Evolutionary conservation across 1,140 invertebrate species (phyloP).

Genomic region (Augochlora pura): DNA sequence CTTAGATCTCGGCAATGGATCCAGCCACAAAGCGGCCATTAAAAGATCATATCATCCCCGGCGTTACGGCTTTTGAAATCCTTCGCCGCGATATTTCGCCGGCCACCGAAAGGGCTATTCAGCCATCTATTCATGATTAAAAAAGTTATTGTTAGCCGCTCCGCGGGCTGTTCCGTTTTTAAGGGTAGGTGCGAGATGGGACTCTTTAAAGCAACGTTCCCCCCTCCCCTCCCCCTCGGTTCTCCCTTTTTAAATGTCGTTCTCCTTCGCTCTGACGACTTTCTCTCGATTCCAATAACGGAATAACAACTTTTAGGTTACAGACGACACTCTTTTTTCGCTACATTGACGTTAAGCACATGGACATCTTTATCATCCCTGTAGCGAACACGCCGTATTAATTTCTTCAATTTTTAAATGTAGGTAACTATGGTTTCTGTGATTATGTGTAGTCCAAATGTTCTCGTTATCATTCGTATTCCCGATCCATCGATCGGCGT

Average conservation of each 20-base stretch:
- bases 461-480: too few species aligned
- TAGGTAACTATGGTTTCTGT: too few species aligned
- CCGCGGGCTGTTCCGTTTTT: not conserved
- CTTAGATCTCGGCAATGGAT: slow-evolving; percentile 78
- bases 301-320: too few species aligned
- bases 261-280: not conserved
- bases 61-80: slow-evolving; percentile 68
- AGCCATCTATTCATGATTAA: slow-evolving; percentile 26
- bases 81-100: slow-evolving; percentile 62
- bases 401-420: too few species aligned
- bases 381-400: too few species aligned
- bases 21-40: slow-evolving; percentile 80
- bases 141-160: slow-evolving; percentile 24
- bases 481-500: too few species aligned
- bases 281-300: too few species aligned
- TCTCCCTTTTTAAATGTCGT: not conserved
- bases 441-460: too few species aligned
- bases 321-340: too few species aligned
- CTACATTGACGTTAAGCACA: too few species aligned
- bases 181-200: not conserved
- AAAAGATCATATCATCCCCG: slow-evolving; percentile 80
- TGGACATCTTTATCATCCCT: too few species aligned
- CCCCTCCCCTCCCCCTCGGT: too few species aligned
- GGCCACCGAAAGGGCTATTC: slow-evolving; percentile 26
- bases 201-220: not conserved